phyloP scores from a whole-genome alignment of 30 jellyfish, hydroid and myxozoan genomes.

The Nemopilema nomurai region DNA sequence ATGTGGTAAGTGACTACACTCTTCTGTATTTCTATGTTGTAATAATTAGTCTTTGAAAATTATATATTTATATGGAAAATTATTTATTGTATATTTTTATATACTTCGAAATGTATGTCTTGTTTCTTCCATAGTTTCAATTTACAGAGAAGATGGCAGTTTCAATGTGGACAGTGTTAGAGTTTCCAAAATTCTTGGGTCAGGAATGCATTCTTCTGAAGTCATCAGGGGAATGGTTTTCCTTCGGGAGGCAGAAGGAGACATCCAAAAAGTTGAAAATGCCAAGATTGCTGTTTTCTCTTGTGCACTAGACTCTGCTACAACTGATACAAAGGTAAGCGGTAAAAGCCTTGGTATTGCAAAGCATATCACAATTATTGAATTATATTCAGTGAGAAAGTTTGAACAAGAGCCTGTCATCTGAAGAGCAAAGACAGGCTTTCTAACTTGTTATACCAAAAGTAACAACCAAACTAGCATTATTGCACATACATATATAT shows the following conservation, averaged over 20 bases:
- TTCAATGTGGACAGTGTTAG: conserved; percentile 94
- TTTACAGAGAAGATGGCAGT: conserved; percentile 81
- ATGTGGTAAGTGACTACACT: conserved; percentile 72
- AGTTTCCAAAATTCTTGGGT: conserved; percentile 91
- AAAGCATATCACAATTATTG: too few species aligned
- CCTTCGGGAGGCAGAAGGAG: conserved; percentile 93
- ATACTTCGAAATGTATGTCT: background rate
- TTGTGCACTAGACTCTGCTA: conserved; percentile 85
- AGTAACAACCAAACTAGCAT: too few species aligned
- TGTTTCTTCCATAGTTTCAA: conserved; percentile 20
- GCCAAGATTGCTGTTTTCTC: conserved; percentile 95
- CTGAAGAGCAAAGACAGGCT: too few species aligned
- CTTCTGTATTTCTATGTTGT: background rate
- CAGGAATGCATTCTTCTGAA: conserved; percentile 92
- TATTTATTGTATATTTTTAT: too few species aligned
- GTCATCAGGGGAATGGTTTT: conserved; percentile 95
- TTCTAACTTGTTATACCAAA: too few species aligned
- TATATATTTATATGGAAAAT: too few species aligned
- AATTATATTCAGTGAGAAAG: too few species aligned
- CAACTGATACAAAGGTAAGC: conserved; percentile 97
- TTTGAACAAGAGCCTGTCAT: too few species aligned
- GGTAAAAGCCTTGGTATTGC: too few species aligned
- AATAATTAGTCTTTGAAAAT: too few species aligned
- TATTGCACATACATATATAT: too few species aligned
- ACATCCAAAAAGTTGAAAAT: conserved; percentile 75